These are phyloP conservation scores for Amphiprion clarkii DNA, from an alignment of 2,797 vertebrate genomes.

Conservation along the genomic window DNA sequence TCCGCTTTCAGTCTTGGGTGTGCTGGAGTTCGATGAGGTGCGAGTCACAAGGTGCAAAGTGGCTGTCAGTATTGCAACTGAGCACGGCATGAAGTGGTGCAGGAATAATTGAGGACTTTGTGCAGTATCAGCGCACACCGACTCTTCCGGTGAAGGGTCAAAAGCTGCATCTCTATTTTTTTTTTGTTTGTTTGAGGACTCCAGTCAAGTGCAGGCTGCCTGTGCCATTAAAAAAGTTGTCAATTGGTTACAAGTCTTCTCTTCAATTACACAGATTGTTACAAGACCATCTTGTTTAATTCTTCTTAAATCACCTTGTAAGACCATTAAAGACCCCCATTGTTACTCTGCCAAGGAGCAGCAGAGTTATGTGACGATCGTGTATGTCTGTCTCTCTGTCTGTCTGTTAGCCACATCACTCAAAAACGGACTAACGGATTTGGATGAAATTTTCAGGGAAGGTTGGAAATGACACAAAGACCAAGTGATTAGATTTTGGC, in stretches of 20 bases:
- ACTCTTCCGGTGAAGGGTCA: slow-evolving; percentile 17
- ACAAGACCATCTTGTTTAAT: not conserved
- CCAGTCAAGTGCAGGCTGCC: not conserved
- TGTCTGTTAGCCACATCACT: no score
- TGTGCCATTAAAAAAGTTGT: not conserved
- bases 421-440: no score
- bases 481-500: no score
- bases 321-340: slow-evolving; percentile 6
- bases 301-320: slow-evolving; percentile 11
- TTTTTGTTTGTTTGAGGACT: not conserved
- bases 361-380: no score
- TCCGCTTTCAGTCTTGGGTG: slow-evolving; percentile 7
- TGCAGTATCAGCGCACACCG: slow-evolving; percentile 19
- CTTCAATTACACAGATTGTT: not conserved
- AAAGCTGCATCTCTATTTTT: slow-evolving; percentile 2
- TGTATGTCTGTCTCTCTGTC: no score
- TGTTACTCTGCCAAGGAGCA: not conserved
- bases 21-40: slow-evolving; percentile 2
- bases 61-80: slow-evolving; percentile 23
- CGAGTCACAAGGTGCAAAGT: slow-evolving; percentile 29
- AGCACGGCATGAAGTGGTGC: slow-evolving; percentile 9
- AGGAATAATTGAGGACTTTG: slow-evolving; percentile 34
- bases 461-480: no score
- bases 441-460: no score
- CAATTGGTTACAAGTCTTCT: no score